A percentile compares a stretch with the other conserved stretches of the same genome.
These are phyloP conservation scores for Loxodonta africana DNA, from an alignment of 2,113 vertebrate genomes.

Conservation along the genomic window DNA sequence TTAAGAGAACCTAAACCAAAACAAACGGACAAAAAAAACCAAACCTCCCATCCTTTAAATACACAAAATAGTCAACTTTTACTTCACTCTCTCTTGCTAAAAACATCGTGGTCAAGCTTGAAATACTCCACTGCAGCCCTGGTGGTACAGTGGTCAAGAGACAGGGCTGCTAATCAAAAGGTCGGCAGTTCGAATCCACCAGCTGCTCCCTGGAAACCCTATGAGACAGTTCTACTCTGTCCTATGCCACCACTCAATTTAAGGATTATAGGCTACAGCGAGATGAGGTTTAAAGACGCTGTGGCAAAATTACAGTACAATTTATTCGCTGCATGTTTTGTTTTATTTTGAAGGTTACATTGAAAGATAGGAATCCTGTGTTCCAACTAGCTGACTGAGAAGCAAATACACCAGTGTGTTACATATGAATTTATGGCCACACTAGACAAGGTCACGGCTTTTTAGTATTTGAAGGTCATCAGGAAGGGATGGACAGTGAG, in stretches of 20 bases:
- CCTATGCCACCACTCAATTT: neutral
- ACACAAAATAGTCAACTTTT: neutral
- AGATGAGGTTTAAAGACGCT: neutral
- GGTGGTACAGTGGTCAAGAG: too few species aligned
- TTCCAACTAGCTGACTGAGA: neutral
- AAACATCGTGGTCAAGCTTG: rapidly evolving
- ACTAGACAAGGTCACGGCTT: neutral
- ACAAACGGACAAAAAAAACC: too few species aligned
- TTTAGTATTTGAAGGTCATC: neutral
- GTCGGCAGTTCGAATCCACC: too few species aligned
- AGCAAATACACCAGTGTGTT: neutral
- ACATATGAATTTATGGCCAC: neutral
- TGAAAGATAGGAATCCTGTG: neutral
- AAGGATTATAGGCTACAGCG: neutral
- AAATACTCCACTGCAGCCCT: too few species aligned
- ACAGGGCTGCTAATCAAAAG: too few species aligned
- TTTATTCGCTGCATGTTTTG: neutral
- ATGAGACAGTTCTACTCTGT: too few species aligned
- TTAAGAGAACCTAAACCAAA: neutral
- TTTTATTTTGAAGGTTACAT: neutral
- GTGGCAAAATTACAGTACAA: neutral
- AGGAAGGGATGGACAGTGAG: neutral
- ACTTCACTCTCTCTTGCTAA: neutral
- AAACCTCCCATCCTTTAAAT: neutral
- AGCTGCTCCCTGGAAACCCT: too few species aligned